Evolutionary conservation across 2,797 vertebrate species (phyloP).

Genomic region (Sphenopsis melanotis): DNA sequence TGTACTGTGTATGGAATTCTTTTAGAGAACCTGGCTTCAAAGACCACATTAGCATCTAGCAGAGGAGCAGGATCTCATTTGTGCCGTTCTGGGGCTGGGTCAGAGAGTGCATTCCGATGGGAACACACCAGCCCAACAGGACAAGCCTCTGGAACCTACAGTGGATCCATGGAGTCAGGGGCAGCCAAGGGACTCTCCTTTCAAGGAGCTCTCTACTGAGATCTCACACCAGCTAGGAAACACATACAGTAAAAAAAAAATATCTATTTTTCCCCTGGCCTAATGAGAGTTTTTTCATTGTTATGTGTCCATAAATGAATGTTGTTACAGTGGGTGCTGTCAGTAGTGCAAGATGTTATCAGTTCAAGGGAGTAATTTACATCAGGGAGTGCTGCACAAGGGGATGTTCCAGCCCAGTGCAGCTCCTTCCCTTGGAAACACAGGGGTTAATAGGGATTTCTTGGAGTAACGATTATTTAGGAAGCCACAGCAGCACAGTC

Average conservation of each 20-base stretch:
- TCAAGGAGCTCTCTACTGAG: neutral
- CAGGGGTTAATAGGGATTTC: neutral
- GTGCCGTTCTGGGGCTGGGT: neutral
- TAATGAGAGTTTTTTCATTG: neutral
- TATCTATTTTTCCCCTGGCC: neutral
- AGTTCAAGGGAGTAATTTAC: neutral
- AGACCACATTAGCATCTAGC: neutral
- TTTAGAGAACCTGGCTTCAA: neutral
- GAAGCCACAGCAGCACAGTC: neutral
- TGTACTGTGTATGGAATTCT: fast-evolving
- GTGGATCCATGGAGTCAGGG: neutral
- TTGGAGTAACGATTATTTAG: neutral
- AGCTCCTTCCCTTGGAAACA: neutral
- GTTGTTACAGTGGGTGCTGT: neutral
- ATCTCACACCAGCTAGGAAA: neutral
- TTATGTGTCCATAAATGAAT: neutral
- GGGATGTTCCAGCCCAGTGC: neutral
- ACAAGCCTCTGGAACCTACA: neutral
- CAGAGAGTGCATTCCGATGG: neutral
- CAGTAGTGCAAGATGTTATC: neutral
- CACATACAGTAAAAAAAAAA: neutral
- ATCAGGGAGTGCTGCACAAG: neutral
- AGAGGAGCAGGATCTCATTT: neutral
- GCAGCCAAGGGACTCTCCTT: neutral
- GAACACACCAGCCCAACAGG: neutral